Conservation (phyloP, 2,888 invertebrate species). For the Scaptomyza tumidula region DNA sequence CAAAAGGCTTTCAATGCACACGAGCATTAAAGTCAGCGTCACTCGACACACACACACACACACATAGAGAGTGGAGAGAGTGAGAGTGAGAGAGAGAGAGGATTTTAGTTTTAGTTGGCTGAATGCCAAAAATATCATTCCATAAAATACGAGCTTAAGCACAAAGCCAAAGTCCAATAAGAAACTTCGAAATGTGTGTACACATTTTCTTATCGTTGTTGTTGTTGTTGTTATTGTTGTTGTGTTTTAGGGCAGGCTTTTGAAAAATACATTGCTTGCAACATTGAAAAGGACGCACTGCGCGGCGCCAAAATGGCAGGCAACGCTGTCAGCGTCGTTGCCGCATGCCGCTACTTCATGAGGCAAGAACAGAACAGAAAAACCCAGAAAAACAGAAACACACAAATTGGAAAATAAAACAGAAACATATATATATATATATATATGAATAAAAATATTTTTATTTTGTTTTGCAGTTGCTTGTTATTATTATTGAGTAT, state of each 20-base stretch:
- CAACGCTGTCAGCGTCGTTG: constrained; percentile 54
- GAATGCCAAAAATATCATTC: constrained; percentile 77
- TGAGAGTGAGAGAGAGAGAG: neutral
- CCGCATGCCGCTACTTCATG: constrained; percentile 47
- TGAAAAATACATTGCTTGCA: constrained; percentile 59
- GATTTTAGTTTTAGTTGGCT: constrained; percentile 40
- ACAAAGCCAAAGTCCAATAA: constrained; percentile 75
- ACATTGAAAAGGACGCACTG: constrained; percentile 25
- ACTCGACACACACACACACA: constrained; percentile 34
- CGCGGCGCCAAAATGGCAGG: constrained; percentile 54
- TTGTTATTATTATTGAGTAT: constrained; percentile 9
- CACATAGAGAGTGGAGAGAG: neutral
- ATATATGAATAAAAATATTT: constrained; percentile 34
- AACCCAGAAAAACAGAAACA: constrained; percentile 2
- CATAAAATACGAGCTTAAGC: constrained; percentile 78
- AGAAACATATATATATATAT: constrained; percentile 12
- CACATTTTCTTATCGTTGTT: neutral
- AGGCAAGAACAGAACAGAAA: constrained; percentile 1
- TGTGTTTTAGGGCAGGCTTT: constrained; percentile 42
- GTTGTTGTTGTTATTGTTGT: constrained; percentile 5
- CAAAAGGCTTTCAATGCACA: constrained; percentile 76
- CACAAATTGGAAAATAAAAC: constrained; percentile 10
- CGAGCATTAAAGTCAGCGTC: constrained; percentile 61
- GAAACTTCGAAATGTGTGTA: constrained; percentile 67
- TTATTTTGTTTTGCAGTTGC: constrained; percentile 1